Evolutionary conservation across 2,888 invertebrate genomes (phyloP).

Genomic region (Hyposoter didymator): DNA sequence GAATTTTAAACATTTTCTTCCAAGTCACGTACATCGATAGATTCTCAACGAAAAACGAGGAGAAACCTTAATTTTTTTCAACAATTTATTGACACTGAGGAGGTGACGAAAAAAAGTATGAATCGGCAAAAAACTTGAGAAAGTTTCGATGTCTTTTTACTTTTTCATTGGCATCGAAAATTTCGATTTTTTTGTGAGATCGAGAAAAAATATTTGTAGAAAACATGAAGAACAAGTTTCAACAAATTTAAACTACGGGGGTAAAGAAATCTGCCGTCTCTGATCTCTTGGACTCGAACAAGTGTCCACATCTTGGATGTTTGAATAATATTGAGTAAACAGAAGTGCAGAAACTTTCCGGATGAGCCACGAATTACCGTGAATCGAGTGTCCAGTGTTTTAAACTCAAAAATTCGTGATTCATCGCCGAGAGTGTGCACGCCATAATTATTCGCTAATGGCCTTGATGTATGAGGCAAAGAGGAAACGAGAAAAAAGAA

Average conservation of each 20-base stretch:
- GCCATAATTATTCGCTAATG: slow-evolving; percentile 57
- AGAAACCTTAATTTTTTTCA: not conserved
- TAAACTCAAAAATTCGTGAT: slow-evolving; percentile 52
- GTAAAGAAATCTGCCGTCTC: not conserved
- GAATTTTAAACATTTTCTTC: not conserved
- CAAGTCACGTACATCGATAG: not conserved
- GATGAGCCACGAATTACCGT: slow-evolving; percentile 35
- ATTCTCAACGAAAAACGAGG: not conserved
- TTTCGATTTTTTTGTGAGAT: not conserved
- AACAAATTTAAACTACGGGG: not conserved
- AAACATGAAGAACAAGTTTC: slow-evolving; percentile 23
- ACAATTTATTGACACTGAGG: too few species aligned
- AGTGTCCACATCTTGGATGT: slow-evolving; percentile 37
- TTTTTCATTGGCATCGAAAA: too few species aligned
- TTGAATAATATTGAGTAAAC: slow-evolving; percentile 63
- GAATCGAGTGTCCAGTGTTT: not conserved
- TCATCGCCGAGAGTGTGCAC: slow-evolving; percentile 58
- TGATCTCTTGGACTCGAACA: not conserved
- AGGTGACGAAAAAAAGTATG: not conserved
- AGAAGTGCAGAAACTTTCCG: slow-evolving; percentile 26
- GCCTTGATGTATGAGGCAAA: slow-evolving; percentile 31
- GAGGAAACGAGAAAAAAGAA: slow-evolving; percentile 30
- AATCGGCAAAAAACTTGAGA: not conserved
- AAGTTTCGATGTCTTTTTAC: not conserved
- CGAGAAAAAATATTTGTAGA: not conserved